Conservation (phyloP, 2,888 invertebrate species). For the Trachelus troglodyta region DNA sequence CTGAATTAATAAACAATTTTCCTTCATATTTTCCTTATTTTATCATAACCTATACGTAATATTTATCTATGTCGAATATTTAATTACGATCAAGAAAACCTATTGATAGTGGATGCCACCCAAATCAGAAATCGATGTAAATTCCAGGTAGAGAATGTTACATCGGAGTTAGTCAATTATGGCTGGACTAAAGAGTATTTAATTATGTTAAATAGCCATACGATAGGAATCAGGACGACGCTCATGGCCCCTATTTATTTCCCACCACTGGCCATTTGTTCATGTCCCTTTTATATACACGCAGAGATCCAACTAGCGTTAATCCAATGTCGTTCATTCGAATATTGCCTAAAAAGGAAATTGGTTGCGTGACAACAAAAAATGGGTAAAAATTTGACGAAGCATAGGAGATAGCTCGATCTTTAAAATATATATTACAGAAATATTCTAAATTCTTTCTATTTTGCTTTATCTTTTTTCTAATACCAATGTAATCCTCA, state of each 20-base stretch:
- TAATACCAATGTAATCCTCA: neutral
- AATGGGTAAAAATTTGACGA: neutral
- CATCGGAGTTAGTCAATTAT: neutral
- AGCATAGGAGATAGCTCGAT: too few relatives aligned
- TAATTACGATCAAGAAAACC: neutral
- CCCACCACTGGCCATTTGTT: neutral
- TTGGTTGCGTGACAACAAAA: neutral
- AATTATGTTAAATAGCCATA: neutral
- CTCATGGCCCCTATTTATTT: neutral
- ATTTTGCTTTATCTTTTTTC: neutral
- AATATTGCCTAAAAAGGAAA: neutral
- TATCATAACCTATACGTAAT: neutral
- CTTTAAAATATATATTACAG: neutral
- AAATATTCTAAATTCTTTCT: too few relatives aligned
- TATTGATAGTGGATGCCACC: neutral
- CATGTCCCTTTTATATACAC: neutral
- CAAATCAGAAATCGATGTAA: neutral
- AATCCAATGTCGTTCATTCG: neutral
- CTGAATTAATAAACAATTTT: neutral
- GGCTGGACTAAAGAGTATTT: neutral
- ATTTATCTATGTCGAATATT: neutral
- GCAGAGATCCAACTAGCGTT: neutral
- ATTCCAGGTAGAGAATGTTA: neutral
- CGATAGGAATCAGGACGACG: neutral
- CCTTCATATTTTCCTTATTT: neutral